phyloP scores from a whole-genome alignment of 2,888 invertebrate species.

The Proisotoma minuta region DNA sequence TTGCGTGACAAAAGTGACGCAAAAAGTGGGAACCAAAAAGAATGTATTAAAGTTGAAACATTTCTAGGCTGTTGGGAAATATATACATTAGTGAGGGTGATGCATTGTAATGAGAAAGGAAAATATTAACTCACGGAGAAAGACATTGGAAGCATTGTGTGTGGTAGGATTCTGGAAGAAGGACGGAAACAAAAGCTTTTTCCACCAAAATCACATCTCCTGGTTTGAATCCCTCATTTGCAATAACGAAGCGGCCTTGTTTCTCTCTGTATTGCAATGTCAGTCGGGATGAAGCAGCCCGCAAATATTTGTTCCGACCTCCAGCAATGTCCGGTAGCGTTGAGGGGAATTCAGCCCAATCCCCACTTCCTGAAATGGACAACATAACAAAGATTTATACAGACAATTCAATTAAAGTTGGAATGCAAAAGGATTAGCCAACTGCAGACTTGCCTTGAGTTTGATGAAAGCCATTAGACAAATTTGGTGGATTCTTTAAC shows the following conservation, averaged over 20 bases:
- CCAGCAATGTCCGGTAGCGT: constrained; percentile 38
- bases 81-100: too few relatives aligned
- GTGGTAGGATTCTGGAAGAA: constrained; percentile 46
- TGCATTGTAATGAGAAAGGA: constrained; percentile 1
- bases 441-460: background rate
- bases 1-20: constrained; percentile 21
- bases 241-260: constrained; percentile 47
- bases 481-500: background rate
- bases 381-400: background rate
- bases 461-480: background rate
- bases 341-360: background rate
- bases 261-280: constrained; percentile 30
- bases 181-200: constrained; percentile 47
- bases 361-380: background rate
- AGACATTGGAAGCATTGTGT: constrained; percentile 48
- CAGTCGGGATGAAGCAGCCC: constrained; percentile 34
- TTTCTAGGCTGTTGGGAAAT: too few relatives aligned
- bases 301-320: constrained; percentile 35
- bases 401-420: background rate
- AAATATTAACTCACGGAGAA: constrained; percentile 42
- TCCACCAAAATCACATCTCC: constrained; percentile 48
- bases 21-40: background rate
- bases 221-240: constrained; percentile 46
- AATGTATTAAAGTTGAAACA: background rate
- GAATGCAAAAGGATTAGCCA: background rate